A percentile compares a stretch with the other conserved stretches of the same genome.
Conservation (phyloP, 2,113 vertebrate species). For the Serinus canaria region DNA sequence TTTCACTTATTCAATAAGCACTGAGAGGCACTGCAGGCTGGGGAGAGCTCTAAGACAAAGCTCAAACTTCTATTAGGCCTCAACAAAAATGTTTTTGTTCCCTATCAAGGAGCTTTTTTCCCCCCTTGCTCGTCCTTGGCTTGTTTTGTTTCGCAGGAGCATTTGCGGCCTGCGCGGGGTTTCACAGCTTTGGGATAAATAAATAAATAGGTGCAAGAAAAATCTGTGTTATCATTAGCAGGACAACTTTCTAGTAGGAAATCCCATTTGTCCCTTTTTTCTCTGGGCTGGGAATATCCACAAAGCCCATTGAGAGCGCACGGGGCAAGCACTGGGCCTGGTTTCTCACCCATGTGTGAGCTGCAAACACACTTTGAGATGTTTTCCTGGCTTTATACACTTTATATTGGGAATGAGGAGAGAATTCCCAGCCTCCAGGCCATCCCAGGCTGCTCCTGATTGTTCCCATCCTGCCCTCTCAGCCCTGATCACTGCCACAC, state of each 20-base stretch:
- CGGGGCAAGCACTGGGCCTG: fast-evolving
- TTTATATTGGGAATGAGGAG: not conserved
- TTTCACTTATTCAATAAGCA: constrained; percentile 73
- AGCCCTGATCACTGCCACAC: not conserved
- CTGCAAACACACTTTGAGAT: fast-evolving
- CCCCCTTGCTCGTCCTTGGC: not conserved
- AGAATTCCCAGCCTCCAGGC: not conserved
- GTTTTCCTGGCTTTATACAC: fast-evolving
- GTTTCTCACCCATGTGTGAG: not conserved
- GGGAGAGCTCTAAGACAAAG: constrained; percentile 60
- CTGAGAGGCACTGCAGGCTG: constrained; percentile 49
- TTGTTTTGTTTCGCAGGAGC: not conserved
- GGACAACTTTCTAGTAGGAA: not conserved
- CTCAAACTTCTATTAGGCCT: constrained; percentile 50
- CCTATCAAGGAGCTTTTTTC: constrained; percentile 6
- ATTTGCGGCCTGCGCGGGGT: not conserved
- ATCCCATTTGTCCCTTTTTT: not conserved
- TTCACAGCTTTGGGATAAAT: not conserved
- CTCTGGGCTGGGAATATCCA: fast-evolving
- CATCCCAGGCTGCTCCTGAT: not conserved
- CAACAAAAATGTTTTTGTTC: constrained; percentile 57
- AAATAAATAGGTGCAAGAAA: not conserved
- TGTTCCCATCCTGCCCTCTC: not conserved
- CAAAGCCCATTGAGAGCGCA: too few relatives aligned
- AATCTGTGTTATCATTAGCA: not conserved